Evolutionary conservation across 2,113 vertebrate genomes (phyloP).

Genomic region (Cepphus grylle): DNA sequence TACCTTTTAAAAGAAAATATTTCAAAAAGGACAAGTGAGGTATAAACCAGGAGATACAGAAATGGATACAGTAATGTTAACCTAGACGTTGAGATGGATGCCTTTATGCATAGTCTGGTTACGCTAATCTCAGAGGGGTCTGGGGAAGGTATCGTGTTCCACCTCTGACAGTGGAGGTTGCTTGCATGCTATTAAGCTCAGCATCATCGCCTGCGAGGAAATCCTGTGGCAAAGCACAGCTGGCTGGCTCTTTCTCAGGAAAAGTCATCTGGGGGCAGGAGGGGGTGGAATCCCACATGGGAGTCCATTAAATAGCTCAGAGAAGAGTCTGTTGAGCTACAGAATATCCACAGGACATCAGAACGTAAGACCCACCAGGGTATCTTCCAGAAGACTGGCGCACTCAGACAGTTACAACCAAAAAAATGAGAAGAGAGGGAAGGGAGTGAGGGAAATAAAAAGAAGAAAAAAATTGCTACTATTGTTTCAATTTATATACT

Average conservation of each 20-base stretch:
- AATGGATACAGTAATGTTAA: not conserved
- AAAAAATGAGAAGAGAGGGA: not conserved
- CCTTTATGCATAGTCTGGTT: not conserved
- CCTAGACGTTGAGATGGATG: accelerated
- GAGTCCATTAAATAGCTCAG: not conserved
- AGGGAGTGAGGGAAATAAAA: not conserved
- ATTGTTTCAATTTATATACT: not conserved
- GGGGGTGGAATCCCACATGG: not conserved
- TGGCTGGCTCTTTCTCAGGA: not conserved
- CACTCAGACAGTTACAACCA: not conserved
- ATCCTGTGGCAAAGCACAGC: not conserved
- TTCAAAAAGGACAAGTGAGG: not conserved
- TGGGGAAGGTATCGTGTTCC: not conserved
- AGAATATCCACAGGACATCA: not conserved
- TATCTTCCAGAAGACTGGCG: not conserved
- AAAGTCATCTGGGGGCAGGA: not conserved
- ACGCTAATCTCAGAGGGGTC: not conserved
- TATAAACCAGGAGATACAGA: not conserved
- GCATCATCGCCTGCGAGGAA: not conserved
- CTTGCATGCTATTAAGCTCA: not conserved
- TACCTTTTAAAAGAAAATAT: not conserved
- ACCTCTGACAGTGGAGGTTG: not conserved
- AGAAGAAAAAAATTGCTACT: not conserved
- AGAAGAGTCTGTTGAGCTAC: not conserved
- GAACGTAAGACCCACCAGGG: not conserved